A percentile compares a stretch with the other conserved stretches of the same genome.
These are phyloP conservation scores for Florisuga fusca DNA, from an alignment of 2,797 vertebrate genomes.

Conservation along the genomic window DNA sequence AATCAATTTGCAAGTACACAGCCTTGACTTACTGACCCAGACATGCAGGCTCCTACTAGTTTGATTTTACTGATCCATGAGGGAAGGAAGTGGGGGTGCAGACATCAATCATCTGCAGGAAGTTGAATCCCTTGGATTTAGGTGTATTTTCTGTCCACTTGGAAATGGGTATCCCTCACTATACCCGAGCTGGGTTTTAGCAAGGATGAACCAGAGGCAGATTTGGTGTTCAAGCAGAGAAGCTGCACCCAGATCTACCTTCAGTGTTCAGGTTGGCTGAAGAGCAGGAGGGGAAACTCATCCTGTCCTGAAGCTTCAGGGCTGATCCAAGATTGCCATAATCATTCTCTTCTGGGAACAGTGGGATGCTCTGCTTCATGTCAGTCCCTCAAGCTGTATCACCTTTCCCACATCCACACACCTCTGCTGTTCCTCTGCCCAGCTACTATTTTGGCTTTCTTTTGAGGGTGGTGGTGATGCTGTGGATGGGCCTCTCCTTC, in stretches of 20 bases:
- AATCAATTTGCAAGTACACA: neutral
- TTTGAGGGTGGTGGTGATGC: neutral
- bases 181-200: neutral
- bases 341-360: neutral
- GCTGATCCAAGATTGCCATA: neutral
- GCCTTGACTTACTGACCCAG: neutral
- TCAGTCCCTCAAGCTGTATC: neutral
- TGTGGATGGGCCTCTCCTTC: neutral
- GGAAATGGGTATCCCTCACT: neutral
- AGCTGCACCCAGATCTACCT: neutral
- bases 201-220: neutral
- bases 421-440: neutral
- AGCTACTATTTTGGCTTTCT: neutral
- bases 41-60: neutral
- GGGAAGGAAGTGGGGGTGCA: neutral
- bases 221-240: neutral
- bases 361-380: neutral
- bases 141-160: neutral
- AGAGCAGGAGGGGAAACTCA: neutral
- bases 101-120: neutral
- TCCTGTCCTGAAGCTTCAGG: neutral
- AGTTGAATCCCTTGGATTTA: neutral
- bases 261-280: neutral
- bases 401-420: conserved; percentile 7
- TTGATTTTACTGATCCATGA: neutral